Evolutionary conservation across 2,113 vertebrate genomes (phyloP), one percentile per base, ranked within the genome.

Genomic region (Barbus barbus): DNA sequence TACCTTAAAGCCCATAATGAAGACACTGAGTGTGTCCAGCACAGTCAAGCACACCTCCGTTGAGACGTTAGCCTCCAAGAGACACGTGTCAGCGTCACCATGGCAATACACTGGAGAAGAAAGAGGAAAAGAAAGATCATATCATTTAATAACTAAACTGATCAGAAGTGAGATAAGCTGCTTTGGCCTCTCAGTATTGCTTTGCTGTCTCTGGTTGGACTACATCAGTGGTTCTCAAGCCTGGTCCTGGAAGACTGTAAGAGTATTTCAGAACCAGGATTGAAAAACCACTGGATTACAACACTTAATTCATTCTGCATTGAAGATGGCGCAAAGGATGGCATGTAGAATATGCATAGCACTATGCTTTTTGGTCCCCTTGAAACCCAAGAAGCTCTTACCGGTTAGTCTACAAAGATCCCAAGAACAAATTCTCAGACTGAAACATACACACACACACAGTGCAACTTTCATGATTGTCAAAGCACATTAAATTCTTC

Each of bases 1-100:
- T 89, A 99, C 98, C 98, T 99, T 99, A 92, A 99, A 99, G 4
- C 96, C 96, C 93, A 96, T 94, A 76, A 98, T 97, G 92, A 99
- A 99, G 81, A 96, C 93, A 36, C 95, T 96, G 0, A 99, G 95
- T 0, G 96, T 99, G 92, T 99, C 97, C 94, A 99, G 93, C 76
- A 98, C 96, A 0, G 97, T 98, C 85, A 99, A 96, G 89, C 97
- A 98, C 78, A 99, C 97, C 92, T 99, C 98, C 0, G 98, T 98
- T 9, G 98, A 97, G 83, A 95, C 93, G 84, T 97, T 99, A 90
- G 96, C 97, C 95, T 99, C 97, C 75, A 99, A 94, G 60, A 98
- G 92, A 92, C 95, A 95, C 28, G 96, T 95, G 5, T 99, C 98
- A 6, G 96, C 95, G 18, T 99, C 98, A 1, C 95, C 95, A 86